A percentile compares a stretch with the other conserved stretches of the same genome.
These are phyloP conservation scores for Miopithecus talapoin DNA, from an alignment of 2,797 vertebrate species.

Conservation along the genomic window DNA sequence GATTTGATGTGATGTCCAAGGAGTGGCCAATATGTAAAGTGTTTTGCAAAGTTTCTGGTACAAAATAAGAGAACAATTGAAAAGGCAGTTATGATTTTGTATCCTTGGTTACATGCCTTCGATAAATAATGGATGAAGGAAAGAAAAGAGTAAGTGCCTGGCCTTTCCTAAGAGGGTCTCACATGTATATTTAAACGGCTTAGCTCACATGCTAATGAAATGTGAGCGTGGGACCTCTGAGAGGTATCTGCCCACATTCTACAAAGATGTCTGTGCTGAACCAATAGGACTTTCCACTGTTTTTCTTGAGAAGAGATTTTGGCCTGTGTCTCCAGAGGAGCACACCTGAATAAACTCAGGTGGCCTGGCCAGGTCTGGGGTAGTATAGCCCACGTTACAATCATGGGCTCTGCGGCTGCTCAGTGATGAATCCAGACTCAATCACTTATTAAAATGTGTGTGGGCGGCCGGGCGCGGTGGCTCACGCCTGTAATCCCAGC, in stretches of 20 bases:
- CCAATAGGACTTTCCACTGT: background rate
- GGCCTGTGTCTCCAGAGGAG: background rate
- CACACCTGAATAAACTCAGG: no score
- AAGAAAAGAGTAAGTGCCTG: background rate
- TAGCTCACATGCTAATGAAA: background rate
- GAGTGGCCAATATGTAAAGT: fast-evolving
- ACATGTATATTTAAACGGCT: background rate
- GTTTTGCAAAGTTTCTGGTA: background rate
- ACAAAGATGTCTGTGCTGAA: background rate
- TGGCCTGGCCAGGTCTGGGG: no score
- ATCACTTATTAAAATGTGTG: background rate
- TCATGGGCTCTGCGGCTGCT: background rate
- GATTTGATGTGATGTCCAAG: background rate
- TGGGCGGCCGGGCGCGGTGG: no score
- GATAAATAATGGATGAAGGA: conserved; percentile 3
- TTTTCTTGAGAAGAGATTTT: background rate
- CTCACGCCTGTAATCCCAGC: no score
- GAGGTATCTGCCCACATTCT: background rate
- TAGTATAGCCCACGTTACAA: no score
- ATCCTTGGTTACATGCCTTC: background rate
- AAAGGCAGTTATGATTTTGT: background rate
- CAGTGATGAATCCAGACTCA: background rate
- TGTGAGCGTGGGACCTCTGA: background rate
- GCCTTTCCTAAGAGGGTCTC: background rate
- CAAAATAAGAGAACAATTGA: background rate